A percentile compares a stretch with the other conserved stretches of the same genome.
Evolutionary conservation across 2,113 vertebrate species (phyloP).

Genomic region (Glaucidium brasilianum): DNA sequence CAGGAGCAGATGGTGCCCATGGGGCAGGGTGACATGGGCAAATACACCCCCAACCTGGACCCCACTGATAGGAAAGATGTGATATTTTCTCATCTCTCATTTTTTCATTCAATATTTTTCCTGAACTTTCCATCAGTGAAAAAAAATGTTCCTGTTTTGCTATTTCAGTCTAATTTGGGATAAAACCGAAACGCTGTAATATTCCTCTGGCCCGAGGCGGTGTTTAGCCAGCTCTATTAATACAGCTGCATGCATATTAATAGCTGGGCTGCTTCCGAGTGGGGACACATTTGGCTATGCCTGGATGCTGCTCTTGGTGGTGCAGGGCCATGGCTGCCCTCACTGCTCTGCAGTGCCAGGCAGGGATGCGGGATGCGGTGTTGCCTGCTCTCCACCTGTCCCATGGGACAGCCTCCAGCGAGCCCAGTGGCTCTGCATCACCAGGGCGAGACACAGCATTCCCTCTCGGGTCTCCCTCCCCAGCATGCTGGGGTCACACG

Average conservation of each 20-base stretch:
- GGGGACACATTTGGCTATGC: accelerated
- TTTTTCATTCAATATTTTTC: background rate
- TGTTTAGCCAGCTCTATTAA: slow-evolving; percentile 10
- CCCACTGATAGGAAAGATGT: accelerated
- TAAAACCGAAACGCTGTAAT: background rate
- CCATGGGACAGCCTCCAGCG: accelerated
- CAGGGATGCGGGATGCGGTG: background rate
- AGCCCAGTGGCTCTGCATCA: background rate
- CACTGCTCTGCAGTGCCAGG: accelerated
- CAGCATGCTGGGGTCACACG: accelerated
- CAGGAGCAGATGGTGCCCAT: accelerated
- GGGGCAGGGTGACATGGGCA: background rate
- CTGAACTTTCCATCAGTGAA: background rate
- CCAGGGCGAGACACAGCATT: accelerated
- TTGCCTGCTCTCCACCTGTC: accelerated
- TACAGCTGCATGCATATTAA: background rate
- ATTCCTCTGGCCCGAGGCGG: background rate
- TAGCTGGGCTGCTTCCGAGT: background rate
- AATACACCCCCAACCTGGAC: background rate
- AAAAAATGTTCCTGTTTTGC: background rate
- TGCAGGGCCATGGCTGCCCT: accelerated
- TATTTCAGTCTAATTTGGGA: slow-evolving; percentile 12
- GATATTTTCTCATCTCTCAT: background rate
- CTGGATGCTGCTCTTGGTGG: accelerated
- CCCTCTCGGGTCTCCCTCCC: background rate